These are phyloP conservation scores for Hyaena hyaena DNA, from an alignment of 2,113 vertebrate genomes.

Conservation along the genomic window DNA sequence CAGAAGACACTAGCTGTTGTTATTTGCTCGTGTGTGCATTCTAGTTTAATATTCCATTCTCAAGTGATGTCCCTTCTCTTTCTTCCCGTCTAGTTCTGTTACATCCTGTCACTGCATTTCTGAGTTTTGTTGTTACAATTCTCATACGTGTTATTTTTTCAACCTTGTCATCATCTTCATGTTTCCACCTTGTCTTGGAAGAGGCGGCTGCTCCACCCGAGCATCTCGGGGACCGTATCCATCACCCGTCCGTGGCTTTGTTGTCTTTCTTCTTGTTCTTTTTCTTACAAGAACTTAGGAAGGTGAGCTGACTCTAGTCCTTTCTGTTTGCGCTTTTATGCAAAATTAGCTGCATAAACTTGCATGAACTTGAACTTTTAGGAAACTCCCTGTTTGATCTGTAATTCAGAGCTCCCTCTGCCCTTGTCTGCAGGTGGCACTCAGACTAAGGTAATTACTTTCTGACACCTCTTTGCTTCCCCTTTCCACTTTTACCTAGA, in stretches of 20 bases:
- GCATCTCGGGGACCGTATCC: too few relatives aligned
- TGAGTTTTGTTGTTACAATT: not conserved
- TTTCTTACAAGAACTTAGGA: not conserved
- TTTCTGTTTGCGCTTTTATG: not conserved
- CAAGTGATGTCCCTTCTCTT: not conserved
- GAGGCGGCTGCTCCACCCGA: not conserved
- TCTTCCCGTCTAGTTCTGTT: not conserved
- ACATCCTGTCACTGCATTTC: not conserved
- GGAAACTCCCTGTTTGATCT: rapidly evolving
- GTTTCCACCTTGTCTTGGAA: not conserved
- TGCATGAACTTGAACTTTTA: not conserved
- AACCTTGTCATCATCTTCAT: not conserved
- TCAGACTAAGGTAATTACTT: rapidly evolving
- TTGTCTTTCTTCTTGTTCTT: not conserved
- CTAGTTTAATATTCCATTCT: not conserved
- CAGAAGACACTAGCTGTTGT: not conserved
- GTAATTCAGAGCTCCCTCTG: rapidly evolving
- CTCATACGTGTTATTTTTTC: not conserved
- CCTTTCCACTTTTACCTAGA: not conserved
- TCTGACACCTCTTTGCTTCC: not conserved
- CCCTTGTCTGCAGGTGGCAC: rapidly evolving
- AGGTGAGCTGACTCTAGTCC: not conserved
- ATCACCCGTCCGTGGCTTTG: not conserved
- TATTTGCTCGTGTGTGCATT: not conserved
- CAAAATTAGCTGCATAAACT: too few relatives aligned